Conservation (phyloP, 1,140 invertebrate species). For the Wasmannia auropunctata region DNA sequence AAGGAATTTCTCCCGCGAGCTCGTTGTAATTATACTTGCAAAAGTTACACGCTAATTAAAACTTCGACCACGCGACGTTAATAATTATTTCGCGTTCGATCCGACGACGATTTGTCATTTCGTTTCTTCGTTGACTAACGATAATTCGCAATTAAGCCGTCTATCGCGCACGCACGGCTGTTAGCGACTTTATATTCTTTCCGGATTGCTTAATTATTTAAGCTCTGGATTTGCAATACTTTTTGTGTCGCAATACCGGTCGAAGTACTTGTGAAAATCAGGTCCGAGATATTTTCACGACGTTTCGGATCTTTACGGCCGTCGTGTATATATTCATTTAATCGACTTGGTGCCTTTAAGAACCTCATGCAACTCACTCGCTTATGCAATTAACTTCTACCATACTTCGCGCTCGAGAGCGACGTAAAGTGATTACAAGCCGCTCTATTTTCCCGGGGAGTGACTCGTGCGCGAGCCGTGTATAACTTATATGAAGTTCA, state of each 20-base stretch:
- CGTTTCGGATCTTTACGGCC: background rate
- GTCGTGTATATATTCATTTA: background rate
- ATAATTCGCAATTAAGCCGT: background rate
- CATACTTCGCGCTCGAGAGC: background rate
- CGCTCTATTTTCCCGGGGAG: constrained; percentile 36
- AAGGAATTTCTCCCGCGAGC: constrained; percentile 24
- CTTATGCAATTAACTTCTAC: constrained; percentile 40
- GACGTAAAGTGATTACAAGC: constrained; percentile 46
- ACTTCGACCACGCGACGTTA: background rate
- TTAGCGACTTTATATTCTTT: background rate
- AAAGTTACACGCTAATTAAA: constrained; percentile 29
- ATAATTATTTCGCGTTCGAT: constrained; percentile 24
- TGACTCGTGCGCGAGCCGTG: constrained; percentile 5
- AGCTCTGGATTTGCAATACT: background rate
- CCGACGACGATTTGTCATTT: background rate
- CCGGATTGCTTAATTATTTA: background rate
- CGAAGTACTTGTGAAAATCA: no score
- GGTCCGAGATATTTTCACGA: background rate
- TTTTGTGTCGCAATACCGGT: background rate
- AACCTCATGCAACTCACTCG: background rate
- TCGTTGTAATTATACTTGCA: constrained; percentile 30
- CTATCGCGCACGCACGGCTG: background rate
- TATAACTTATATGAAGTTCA: constrained; percentile 53
- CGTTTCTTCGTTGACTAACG: background rate
- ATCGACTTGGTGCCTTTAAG: background rate